phyloP scores from a whole-genome alignment of 2,888 invertebrate species.

The Buathra laborator region DNA sequence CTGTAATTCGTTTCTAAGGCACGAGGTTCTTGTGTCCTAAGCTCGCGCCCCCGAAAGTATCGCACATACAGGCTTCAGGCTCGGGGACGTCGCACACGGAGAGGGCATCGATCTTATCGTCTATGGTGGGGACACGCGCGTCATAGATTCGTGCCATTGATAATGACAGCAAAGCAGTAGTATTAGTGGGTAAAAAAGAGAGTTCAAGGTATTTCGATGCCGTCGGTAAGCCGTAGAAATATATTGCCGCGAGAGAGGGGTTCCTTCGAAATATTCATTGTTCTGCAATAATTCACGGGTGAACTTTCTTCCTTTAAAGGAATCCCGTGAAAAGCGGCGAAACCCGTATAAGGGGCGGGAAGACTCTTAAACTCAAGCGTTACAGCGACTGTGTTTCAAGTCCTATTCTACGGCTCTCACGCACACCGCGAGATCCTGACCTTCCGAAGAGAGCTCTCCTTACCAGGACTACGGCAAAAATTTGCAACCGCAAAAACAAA shows the following conservation, averaged over 20 bases:
- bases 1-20: conserved; percentile 56
- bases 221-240: background rate
- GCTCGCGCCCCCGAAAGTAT: conserved; percentile 33
- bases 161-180: conserved; percentile 23
- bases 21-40: background rate
- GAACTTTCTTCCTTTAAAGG: background rate
- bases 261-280: conserved; percentile 30
- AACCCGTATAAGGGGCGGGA: background rate
- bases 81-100: conserved; percentile 33
- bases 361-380: background rate
- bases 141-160: conserved; percentile 49
- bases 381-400: background rate
- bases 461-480: background rate
- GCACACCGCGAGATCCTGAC: background rate
- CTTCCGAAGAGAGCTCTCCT: background rate
- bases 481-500: background rate
- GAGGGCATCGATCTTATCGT: conserved; percentile 61
- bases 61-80: conserved; percentile 22
- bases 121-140: conserved; percentile 29
- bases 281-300: conserved; percentile 11
- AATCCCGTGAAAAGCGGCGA: background rate
- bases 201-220: conserved; percentile 13
- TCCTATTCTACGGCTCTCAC: background rate
- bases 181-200: conserved; percentile 14
- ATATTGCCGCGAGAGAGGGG: background rate